Conservation (phyloP, 2,113 vertebrate species). For the Pachypanchax playfairii region DNA sequence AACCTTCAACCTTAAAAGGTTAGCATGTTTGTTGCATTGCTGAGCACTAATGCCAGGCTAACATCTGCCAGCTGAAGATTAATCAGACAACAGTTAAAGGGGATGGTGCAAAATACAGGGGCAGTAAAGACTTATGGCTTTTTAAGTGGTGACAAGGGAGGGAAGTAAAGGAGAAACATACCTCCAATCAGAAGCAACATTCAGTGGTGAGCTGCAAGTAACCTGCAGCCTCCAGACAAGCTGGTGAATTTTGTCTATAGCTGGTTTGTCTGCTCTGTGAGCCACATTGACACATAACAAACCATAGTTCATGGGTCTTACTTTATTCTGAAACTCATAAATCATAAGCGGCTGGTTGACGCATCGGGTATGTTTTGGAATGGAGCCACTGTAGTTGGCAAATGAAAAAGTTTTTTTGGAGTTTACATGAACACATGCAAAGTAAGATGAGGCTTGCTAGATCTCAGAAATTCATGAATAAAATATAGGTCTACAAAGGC, state of each 20-base stretch:
- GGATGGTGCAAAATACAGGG: slow-evolving; percentile 62
- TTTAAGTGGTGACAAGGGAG: slow-evolving; percentile 54
- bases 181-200: slow-evolving; percentile 24
- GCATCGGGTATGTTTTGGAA: slow-evolving; percentile 44
- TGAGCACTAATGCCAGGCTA: slow-evolving; percentile 37
- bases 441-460: slow-evolving; percentile 37
- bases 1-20: slow-evolving; percentile 23
- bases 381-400: slow-evolving; percentile 30
- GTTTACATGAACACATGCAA: slow-evolving; percentile 20
- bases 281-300: slow-evolving; percentile 32
- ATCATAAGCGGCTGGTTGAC: slow-evolving; percentile 39
- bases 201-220: slow-evolving; percentile 23
- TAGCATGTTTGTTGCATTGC: slow-evolving; percentile 20
- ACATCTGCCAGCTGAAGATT: slow-evolving; percentile 57
- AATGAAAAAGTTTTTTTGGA: slow-evolving; percentile 52
- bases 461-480: slow-evolving; percentile 75
- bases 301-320: slow-evolving; percentile 40
- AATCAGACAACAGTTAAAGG: slow-evolving; percentile 67
- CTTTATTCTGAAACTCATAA: slow-evolving; percentile 46
- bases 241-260: slow-evolving; percentile 6
- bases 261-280: slow-evolving; percentile 23
- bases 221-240: slow-evolving; percentile 10
- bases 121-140: slow-evolving; percentile 53
- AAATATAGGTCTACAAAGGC: slow-evolving; percentile 66
- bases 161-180: slow-evolving; percentile 33